phyloP scores from a whole-genome alignment of 2,888 invertebrate species.

The Pedicia rivosa region DNA sequence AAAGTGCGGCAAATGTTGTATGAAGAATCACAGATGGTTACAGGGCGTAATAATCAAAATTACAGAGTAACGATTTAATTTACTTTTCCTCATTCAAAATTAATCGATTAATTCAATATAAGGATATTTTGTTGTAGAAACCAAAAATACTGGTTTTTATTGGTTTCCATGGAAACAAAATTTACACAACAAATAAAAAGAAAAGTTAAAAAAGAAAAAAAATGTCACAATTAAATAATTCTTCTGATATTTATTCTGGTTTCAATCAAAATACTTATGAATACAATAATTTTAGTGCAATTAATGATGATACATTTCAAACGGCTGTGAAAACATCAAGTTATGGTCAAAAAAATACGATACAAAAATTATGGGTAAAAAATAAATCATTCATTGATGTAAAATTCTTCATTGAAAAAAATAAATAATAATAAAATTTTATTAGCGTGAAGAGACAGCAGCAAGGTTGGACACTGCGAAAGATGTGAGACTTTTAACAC shows the following conservation, averaged over 20 bases:
- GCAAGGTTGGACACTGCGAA: conserved; percentile 3
- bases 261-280: conserved; percentile 7
- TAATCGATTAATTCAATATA: no score
- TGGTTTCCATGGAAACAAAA: no score
- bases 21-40: no score
- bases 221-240: no score
- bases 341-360: conserved; percentile 9
- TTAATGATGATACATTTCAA: conserved; percentile 6
- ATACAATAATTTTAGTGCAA: neutral
- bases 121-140: no score
- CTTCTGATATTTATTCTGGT: conserved; percentile 9
- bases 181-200: no score
- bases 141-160: no score
- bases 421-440: neutral
- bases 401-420: neutral
- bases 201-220: no score
- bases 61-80: no score
- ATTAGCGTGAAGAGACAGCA: neutral
- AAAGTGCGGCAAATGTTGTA: no score
- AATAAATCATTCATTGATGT: neutral
- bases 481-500: conserved; percentile 26
- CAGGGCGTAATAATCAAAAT: no score
- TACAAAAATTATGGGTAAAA: conserved; percentile 8
- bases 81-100: no score
- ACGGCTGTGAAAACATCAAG: conserved; percentile 10